phyloP scores from a whole-genome alignment of 2,113 vertebrate genomes.

The Litocranius walleri region DNA sequence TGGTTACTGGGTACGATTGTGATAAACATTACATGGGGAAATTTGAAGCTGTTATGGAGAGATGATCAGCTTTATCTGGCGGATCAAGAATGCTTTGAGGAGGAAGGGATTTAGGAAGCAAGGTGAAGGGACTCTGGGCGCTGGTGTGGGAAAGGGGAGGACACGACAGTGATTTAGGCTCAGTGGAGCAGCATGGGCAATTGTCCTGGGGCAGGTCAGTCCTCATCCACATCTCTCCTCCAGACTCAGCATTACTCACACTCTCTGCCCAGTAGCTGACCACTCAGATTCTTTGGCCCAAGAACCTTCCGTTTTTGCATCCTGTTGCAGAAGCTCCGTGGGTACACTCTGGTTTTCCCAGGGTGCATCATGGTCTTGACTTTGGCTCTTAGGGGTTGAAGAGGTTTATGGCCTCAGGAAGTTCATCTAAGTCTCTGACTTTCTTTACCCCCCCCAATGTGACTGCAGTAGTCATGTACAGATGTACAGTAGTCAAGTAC shows the following conservation, averaged over 20 bases:
- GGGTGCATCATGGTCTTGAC: not conserved
- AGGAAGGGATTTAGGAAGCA: not conserved
- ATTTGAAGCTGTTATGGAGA: not conserved
- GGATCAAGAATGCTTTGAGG: not conserved
- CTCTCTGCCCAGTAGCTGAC: not conserved
- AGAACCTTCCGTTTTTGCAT: not conserved
- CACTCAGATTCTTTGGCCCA: not conserved
- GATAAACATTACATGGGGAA: not conserved
- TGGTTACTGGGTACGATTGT: not conserved
- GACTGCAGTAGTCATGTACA: not conserved
- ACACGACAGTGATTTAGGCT: not conserved
- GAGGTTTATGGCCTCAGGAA: not conserved
- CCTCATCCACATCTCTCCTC: not conserved
- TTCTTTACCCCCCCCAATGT: not conserved
- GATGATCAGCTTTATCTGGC: not conserved
- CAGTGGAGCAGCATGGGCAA: not conserved
- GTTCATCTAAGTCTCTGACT: not conserved
- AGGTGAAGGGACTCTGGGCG: not conserved
- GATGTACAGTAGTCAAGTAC: not conserved
- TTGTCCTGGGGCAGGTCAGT: not conserved
- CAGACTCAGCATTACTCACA: no score
- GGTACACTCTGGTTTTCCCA: not conserved
- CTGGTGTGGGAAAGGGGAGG: not conserved
- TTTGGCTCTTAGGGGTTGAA: not conserved
- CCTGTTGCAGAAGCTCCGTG: not conserved